Base-by-base conservation (phyloP, 2,113 vertebrate genomes). In the Solea senegalensis region DNA sequence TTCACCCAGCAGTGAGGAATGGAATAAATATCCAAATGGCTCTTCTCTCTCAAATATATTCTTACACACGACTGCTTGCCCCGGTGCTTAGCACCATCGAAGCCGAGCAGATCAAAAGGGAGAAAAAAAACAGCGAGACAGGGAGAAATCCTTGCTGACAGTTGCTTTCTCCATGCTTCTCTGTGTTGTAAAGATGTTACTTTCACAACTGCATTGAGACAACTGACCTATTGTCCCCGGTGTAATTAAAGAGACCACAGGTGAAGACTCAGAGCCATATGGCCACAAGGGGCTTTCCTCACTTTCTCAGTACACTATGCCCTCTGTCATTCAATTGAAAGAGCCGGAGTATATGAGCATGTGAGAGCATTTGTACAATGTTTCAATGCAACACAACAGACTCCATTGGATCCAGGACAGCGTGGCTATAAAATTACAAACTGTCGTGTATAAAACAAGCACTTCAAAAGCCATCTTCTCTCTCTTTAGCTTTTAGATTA, bases 211-310 rank as follows among this genome's bases (percentile, higher is more conserved):
- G 84, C 90, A 91, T 86, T 82, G 86, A 89, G 72, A 95, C 94
- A 95, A 95, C 94, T 90, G 78, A 79, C 82, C 92, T 88, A 94
- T 94, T 95, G 94, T 95, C 95, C 93, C 92, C 80, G 85, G 78
- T 88, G 87, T 92, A 92, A 93, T 93, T 92, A 92, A 91, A 94
- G 87, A 80, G 78, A 93, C 87, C 83, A 76, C 92, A 85, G 91
- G 91, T 93, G 94, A 94, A 93, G 91, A 92, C 87, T 11, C 26
- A 1, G 14, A 50, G 78, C 60, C 77, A 90, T 86, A 90, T 12
- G 27, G 90, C 80, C 86, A 88, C 68, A 55, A 34, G 69, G 57
- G 72, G 72, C 63, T 85, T 87, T 81, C 75, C 64, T 69, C 61
- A 67, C 59, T 55, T 50, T 14, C 60, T 26, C 64, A 78, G 46